Evolutionary conservation across 2,888 invertebrate species (phyloP).

Genomic region (Sminthurinus aureus): DNA sequence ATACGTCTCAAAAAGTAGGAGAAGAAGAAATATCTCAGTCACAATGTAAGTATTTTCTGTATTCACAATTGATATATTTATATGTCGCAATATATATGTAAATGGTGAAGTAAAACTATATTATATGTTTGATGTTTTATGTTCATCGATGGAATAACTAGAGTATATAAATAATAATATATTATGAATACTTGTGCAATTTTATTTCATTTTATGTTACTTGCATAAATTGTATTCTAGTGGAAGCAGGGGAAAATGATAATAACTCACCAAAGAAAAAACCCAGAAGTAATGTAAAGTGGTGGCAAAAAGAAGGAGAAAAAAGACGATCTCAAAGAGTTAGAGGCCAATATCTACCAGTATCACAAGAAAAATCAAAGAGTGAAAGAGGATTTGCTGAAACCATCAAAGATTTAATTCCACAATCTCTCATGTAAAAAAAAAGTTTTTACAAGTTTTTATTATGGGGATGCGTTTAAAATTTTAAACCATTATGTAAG

Average conservation of each 20-base stretch:
- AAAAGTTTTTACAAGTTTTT: too few species aligned
- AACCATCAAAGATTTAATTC: conserved; percentile 73
- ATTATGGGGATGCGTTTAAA: too few species aligned
- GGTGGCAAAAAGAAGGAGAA: conserved; percentile 59
- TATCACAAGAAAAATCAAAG: conserved; percentile 65
- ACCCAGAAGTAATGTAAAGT: conserved; percentile 51
- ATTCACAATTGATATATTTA: too few species aligned
- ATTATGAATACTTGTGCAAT: too few species aligned
- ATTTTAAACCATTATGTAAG: too few species aligned
- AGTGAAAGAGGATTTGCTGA: conserved; percentile 71
- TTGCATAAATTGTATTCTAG: not conserved
- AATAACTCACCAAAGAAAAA: conserved; percentile 51
- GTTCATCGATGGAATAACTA: too few species aligned
- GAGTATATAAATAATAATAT: too few species aligned
- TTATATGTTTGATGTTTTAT: too few species aligned
- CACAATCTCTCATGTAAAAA: conserved; percentile 68
- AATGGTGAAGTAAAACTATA: too few species aligned
- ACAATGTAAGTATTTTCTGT: not conserved
- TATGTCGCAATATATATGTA: too few species aligned
- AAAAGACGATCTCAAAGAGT: conserved; percentile 58
- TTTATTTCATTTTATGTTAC: too few species aligned
- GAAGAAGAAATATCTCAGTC: conserved; percentile 38
- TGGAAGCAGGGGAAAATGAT: conserved; percentile 11
- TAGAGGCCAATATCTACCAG: conserved; percentile 52
- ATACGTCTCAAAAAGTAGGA: not conserved